phyloP scores from a whole-genome alignment of 1,140 invertebrate species.

The Drosophila seguyi region DNA sequence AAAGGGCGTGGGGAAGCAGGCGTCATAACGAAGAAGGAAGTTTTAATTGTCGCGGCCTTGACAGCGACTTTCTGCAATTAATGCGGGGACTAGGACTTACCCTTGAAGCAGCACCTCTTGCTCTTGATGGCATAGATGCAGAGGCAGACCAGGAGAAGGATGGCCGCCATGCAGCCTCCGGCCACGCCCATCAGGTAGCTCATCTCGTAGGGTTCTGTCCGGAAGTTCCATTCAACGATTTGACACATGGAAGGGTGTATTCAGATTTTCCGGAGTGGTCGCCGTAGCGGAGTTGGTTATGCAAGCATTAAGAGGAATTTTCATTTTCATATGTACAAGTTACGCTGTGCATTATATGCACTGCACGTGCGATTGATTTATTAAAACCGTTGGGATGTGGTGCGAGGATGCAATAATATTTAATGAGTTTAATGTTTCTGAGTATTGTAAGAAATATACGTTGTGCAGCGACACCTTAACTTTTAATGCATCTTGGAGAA shows the following conservation, averaged over 20 bases:
- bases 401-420: conserved; percentile 19
- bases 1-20: conserved; percentile 10
- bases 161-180: conserved; percentile 87
- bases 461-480: neutral
- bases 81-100: conserved; percentile 86
- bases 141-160: conserved; percentile 87
- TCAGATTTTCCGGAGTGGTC: conserved; percentile 31
- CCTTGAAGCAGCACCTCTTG: conserved; percentile 89
- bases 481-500: neutral
- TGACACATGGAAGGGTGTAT: conserved; percentile 21
- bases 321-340: conserved; percentile 45
- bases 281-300: conserved; percentile 48
- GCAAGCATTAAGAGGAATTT: conserved; percentile 63
- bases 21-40: conserved; percentile 70
- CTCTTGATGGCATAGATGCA: conserved; percentile 87
- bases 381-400: conserved; percentile 54
- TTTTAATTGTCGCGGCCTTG: conserved; percentile 79
- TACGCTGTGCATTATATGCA: conserved; percentile 12
- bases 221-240: conserved; percentile 22
- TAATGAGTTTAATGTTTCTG: conserved; percentile 28
- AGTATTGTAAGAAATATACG: neutral
- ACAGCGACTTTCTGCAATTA: conserved; percentile 62
- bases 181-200: conserved; percentile 88
- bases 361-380: conserved; percentile 50
- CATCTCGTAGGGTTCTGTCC: conserved; percentile 89